Percentiles rank a stretch among this genome's conserved stretches.
Conservation (phyloP, 2,797 vertebrate species). For the Lagocephalus sceleratus region DNA sequence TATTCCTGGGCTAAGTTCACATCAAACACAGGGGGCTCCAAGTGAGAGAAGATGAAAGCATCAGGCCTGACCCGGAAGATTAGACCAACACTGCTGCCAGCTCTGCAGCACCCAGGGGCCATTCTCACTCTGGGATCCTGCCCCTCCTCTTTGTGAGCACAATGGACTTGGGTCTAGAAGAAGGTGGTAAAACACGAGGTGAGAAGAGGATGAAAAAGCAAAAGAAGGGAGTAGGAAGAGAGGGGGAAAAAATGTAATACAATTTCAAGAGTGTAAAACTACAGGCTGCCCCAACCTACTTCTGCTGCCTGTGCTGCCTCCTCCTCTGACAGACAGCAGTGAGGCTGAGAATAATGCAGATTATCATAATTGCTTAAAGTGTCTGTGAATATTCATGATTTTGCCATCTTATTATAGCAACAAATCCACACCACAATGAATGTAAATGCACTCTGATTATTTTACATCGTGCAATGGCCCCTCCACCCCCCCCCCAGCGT, state of each 20-base stretch:
- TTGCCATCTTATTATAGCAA: constrained; percentile 72
- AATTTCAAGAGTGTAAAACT: constrained; percentile 58
- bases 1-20: constrained; percentile 81
- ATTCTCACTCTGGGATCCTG: constrained; percentile 63
- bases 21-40: constrained; percentile 77
- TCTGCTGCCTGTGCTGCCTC: constrained; percentile 60
- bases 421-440: constrained; percentile 73
- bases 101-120: constrained; percentile 70
- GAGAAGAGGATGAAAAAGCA: constrained; percentile 29
- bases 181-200: constrained; percentile 50
- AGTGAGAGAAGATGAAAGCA: constrained; percentile 80
- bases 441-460: constrained; percentile 70
- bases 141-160: constrained; percentile 57
- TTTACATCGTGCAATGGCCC: constrained; percentile 57
- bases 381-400: constrained; percentile 79
- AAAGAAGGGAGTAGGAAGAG: constrained; percentile 32
- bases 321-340: constrained; percentile 65
- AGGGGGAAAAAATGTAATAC: constrained; percentile 26
- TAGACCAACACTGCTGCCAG: constrained; percentile 75
- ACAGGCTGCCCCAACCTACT: constrained; percentile 64
- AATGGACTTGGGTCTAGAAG: constrained; percentile 60
- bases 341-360: constrained; percentile 67
- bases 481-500: constrained; percentile 21
- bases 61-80: constrained; percentile 78
- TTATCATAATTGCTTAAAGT: constrained; percentile 80